These are phyloP conservation scores for Saccopteryx leptura DNA, from an alignment of 2,113 vertebrate genomes.

Conservation along the genomic window DNA sequence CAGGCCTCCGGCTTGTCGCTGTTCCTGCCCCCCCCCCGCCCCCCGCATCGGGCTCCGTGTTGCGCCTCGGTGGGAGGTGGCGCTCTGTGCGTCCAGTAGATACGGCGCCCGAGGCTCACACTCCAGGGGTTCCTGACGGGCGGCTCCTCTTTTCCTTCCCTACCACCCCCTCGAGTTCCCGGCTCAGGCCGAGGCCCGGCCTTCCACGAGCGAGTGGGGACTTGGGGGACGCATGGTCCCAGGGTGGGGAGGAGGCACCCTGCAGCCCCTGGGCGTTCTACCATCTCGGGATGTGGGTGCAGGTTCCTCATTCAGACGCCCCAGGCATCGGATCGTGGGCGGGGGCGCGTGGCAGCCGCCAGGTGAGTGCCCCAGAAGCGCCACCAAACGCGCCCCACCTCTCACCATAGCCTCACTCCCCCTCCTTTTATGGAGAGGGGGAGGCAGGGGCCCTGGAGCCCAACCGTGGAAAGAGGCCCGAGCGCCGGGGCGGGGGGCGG, in stretches of 20 bases:
- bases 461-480: slow-evolving; percentile 37
- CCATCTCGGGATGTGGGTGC: slow-evolving; percentile 65
- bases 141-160: neutral
- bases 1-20: neutral
- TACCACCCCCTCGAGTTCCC: neutral
- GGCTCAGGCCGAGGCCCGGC: slow-evolving; percentile 11
- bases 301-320: slow-evolving; percentile 59
- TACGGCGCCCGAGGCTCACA: neutral
- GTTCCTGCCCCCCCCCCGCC: neutral
- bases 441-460: slow-evolving; percentile 52
- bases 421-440: slow-evolving; percentile 74
- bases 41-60: neutral
- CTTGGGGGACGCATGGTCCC: slow-evolving; percentile 1
- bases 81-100: slow-evolving; percentile 67
- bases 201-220: slow-evolving; percentile 11
- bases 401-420: slow-evolving; percentile 53
- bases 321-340: slow-evolving; percentile 66
- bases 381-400: slow-evolving; percentile 53
- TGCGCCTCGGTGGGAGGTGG: slow-evolving; percentile 66
- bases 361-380: slow-evolving; percentile 75
- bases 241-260: slow-evolving; percentile 44
- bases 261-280: neutral
- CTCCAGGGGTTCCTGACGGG: neutral
- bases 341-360: slow-evolving; percentile 77
- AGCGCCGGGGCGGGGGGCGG: slow-evolving; percentile 62